These are phyloP conservation scores for Asbolus verrucosus DNA, from an alignment of 1,140 invertebrate species.

Conservation along the genomic window DNA sequence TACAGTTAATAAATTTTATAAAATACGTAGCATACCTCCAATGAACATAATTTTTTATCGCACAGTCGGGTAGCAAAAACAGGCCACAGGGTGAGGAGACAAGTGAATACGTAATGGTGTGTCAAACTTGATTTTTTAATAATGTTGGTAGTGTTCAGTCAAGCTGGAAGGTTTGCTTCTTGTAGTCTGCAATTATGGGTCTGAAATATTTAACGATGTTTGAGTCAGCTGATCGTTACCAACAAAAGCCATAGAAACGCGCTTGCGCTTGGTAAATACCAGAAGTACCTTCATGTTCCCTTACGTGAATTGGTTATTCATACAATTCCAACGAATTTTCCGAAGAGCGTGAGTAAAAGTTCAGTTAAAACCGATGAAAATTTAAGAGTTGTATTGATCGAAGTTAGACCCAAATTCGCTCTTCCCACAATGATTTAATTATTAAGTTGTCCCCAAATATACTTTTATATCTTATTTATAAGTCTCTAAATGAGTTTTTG, in stretches of 20 bases:
- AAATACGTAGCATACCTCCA: not conserved
- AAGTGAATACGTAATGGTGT: constrained; percentile 29
- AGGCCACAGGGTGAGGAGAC: not conserved
- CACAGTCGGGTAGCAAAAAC: constrained; percentile 1
- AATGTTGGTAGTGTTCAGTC: constrained; percentile 14
- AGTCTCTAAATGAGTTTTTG: not conserved
- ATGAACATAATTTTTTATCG: constrained; percentile 17
- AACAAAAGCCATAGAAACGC: constrained; percentile 37
- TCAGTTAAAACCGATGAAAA: not conserved
- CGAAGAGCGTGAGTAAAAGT: constrained; percentile 1
- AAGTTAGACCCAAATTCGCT: too few relatives aligned
- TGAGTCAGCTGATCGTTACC: constrained; percentile 38
- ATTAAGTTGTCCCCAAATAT: not conserved
- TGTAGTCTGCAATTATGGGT: constrained; percentile 26
- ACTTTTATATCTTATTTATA: not conserved
- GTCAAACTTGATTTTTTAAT: constrained; percentile 33
- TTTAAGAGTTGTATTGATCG: not conserved
- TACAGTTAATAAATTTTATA: not conserved
- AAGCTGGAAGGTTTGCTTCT: constrained; percentile 14
- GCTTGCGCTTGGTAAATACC: constrained; percentile 35
- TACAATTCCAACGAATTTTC: constrained; percentile 10
- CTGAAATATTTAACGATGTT: constrained; percentile 39
- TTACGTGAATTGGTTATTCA: constrained; percentile 27
- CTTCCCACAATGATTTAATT: not conserved
- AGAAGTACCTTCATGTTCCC: constrained; percentile 34